Evolutionary conservation across 2,888 invertebrate genomes (phyloP), one percentile per base, ranked within the genome.

Genomic region (Xestia rhomboidea): DNA sequence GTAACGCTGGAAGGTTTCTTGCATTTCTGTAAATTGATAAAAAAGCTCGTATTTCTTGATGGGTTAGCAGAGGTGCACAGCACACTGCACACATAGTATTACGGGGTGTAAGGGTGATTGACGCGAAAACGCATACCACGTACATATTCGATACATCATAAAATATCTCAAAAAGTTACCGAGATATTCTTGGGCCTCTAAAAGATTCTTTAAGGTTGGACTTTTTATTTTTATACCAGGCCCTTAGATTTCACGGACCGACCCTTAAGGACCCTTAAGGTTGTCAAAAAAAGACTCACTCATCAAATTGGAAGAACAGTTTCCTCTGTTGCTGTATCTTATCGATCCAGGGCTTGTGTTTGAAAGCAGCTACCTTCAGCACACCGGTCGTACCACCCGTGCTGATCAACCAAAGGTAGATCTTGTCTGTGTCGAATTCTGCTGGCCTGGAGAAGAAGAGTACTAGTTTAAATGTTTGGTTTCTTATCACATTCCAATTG

Each of bases 301-400:
- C 64, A 8, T 82, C 51, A 49, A 54, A 60, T 62, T 77, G 75
- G 24, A 46, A 54, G 24, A 46, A 57, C 2, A 71, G 63, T 11
- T 86, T 21, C 11, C 69, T 68, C 1, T 71, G 27, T 4, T 86
- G 34, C 13, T 84, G 34, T 21, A 92, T 68, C 68, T 90, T 92
- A 0, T 80, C 57, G 0, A 90, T 79, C 76, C 91, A 86, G 0
- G 84, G 78, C 3, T 83, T 82, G 62, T 95, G 95, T 34, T 89
- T 93, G 60, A 94, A 90, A 0, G 95, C 95, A 0, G 93, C 95
- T 2, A 95, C 81, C 81, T 96, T 96, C 0, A 92, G 78, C 0
- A 84, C 79, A 0, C 95, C 95, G 0, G 94, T 93, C 0, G 95
- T 94, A 0, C 96, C 96, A 10, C 96, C 94, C 0, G 96, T 95